phyloP scores from a whole-genome alignment of 2,113 vertebrate genomes.

The Gallinago media region DNA sequence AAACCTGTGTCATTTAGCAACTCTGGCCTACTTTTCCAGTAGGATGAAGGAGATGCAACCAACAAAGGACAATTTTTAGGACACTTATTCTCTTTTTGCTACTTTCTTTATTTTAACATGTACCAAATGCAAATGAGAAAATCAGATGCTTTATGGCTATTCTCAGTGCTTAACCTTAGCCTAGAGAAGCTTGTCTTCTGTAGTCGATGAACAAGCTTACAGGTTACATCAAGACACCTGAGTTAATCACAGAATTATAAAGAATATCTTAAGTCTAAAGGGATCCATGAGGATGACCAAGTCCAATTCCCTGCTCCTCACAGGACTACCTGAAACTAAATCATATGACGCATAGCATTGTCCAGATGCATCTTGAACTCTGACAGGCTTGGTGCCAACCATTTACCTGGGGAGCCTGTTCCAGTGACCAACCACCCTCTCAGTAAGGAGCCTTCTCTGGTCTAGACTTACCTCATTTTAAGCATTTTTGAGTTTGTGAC shows the following conservation, averaged over 20 bases:
- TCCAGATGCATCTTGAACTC: neutral
- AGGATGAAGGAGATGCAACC: neutral
- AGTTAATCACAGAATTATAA: neutral
- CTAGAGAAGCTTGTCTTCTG: neutral
- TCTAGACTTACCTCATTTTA: neutral
- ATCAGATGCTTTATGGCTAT: neutral
- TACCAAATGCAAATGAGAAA: neutral
- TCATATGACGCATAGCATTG: neutral
- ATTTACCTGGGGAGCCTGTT: neutral
- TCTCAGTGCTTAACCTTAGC: neutral
- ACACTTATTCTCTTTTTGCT: neutral
- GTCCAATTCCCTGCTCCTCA: neutral
- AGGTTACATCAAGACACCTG: neutral
- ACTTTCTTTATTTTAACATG: neutral
- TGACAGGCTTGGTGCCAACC: neutral
- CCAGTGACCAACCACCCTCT: neutral
- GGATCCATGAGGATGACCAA: neutral
- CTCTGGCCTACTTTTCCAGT: neutral
- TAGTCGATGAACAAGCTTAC: neutral
- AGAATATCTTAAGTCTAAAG: neutral
- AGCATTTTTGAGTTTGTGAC: neutral
- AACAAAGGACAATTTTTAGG: neutral
- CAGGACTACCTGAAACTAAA: neutral
- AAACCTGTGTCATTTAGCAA: neutral
- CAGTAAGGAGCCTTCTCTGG: neutral